Conservation (phyloP, 2,113 vertebrate genomes). For the Manacus vitellinus region DNA sequence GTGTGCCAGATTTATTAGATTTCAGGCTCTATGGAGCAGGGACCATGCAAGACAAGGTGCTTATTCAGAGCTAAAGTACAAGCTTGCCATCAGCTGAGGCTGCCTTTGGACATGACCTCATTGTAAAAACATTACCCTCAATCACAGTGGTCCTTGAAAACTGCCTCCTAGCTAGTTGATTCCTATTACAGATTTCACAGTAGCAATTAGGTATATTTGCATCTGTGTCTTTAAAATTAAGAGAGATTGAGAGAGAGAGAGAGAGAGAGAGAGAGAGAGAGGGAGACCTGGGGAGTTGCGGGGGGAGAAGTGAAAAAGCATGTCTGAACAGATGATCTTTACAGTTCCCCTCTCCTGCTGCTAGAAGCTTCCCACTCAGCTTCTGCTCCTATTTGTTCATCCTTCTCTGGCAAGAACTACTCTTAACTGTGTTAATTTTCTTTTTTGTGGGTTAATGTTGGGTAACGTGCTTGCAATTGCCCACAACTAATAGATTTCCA, state of each 20-base stretch:
- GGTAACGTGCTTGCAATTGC: constrained; percentile 18
- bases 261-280: background rate
- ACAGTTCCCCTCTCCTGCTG: constrained; percentile 29
- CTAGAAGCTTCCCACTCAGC: constrained; percentile 66
- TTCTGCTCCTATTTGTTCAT: constrained; percentile 67
- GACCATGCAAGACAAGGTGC: constrained; percentile 9
- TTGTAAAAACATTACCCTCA: constrained; percentile 30
- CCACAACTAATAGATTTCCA: constrained; percentile 53
- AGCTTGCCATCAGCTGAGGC: constrained; percentile 18
- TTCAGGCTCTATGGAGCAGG: background rate
- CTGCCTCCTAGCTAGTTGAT: background rate
- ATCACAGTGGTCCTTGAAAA: constrained; percentile 29
- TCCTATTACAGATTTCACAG: constrained; percentile 23
- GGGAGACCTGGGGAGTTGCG: background rate
- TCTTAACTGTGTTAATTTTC: constrained; percentile 51
- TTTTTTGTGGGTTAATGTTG: constrained; percentile 50
- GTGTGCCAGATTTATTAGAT: background rate
- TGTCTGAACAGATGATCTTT: constrained; percentile 61
- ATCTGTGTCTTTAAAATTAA: constrained; percentile 12
- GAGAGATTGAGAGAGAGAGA: background rate
- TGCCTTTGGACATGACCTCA: constrained; percentile 49
- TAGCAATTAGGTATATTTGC: background rate
- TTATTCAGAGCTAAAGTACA: constrained; percentile 19
- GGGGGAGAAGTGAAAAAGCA: constrained; percentile 20
- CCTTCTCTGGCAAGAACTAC: constrained; percentile 43